Evolutionary conservation across 2,888 invertebrate genomes (phyloP).

Genomic region (Eumacrocentrus americanus): DNA sequence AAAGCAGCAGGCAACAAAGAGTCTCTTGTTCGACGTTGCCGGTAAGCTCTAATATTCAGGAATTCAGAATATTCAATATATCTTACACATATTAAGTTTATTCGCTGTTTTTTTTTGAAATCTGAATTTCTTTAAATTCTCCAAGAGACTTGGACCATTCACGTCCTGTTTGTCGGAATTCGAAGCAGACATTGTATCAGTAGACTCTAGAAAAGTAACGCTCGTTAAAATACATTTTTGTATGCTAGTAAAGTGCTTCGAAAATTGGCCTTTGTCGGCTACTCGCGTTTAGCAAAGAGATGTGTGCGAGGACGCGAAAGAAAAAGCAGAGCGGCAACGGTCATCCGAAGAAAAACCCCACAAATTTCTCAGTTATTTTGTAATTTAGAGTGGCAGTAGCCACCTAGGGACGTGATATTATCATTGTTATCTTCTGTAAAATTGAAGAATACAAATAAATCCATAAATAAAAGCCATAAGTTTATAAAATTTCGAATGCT

Average conservation of each 20-base stretch:
- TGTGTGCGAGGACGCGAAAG: not conserved
- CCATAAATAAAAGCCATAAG: not conserved
- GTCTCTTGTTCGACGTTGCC: not conserved
- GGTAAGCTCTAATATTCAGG: not conserved
- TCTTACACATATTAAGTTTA: slow-evolving; percentile 52
- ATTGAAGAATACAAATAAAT: not conserved
- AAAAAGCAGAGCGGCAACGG: not conserved
- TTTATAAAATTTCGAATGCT: not conserved
- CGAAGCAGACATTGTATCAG: slow-evolving; percentile 56
- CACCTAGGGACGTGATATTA: no score
- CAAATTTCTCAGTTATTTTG: not conserved
- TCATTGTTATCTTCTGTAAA: no score
- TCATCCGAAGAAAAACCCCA: slow-evolving; percentile 2
- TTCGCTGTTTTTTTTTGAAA: slow-evolving; percentile 69
- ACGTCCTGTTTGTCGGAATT: slow-evolving; percentile 55
- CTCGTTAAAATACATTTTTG: slow-evolving; percentile 34
- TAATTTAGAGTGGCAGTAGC: no score
- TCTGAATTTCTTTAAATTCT: slow-evolving; percentile 72
- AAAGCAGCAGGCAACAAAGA: no score
- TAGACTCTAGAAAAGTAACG: slow-evolving; percentile 20
- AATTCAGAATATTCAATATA: not conserved
- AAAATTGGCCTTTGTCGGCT: slow-evolving; percentile 20
- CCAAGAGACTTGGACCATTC: slow-evolving; percentile 66
- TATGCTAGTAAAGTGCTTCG: slow-evolving; percentile 6
- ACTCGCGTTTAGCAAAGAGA: slow-evolving; percentile 1